Base-by-base conservation (phyloP, 2,888 invertebrate genomes). In the Amphiduros pacificus region DNA sequence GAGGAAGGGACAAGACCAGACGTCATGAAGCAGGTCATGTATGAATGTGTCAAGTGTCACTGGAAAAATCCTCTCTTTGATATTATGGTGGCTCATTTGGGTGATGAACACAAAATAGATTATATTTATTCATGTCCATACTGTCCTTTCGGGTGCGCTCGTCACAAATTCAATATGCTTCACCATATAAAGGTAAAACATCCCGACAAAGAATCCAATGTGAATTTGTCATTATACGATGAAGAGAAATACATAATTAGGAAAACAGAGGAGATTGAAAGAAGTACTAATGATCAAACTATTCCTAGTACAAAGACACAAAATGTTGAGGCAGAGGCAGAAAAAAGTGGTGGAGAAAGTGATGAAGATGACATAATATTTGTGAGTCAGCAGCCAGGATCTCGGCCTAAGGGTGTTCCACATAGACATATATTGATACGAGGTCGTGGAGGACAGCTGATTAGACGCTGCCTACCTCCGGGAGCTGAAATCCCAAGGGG, bases 221-320 rank as follows among this genome's bases (percentile, higher is more conserved):
- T 58, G 2, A 24, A 28, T 1, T 28, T 58, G 1, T 26, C 29
- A 17, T 50, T 58, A 9, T 32, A 26, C 24, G 58, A 58, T 17
- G 58, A 58, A 31, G 58, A 58, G 20, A 49, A 58, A 22, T 58
- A 58, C 20, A 50, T 58, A 26, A 50, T n/a, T n/a, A 27, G 50
- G 26, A 44, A 44, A 44, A 22, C 22, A n/a, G n/a, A 22, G 6
- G 22, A 22, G 44, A 22, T 44, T 17, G 44, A n/a, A 20, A n/a
- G 20, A 17, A 22, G n/a, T 11, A 44, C n/a, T 20, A 22, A 22
- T 9, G 44, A 22, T 9, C 4, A 20, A 5, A 5, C 44, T 9
- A 44, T 44, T n/a, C 4, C 44, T 9, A 22, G n/a, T 17, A 5
- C 20, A 9, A n/a, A n/a, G n/a, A n/a, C 44, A n/a, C n/a, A 5